Percentiles rank a stretch among this genome's conserved stretches.
These are phyloP conservation scores for Sarcoramphus papa DNA, from an alignment of 2,797 vertebrate species.

Conservation along the genomic window DNA sequence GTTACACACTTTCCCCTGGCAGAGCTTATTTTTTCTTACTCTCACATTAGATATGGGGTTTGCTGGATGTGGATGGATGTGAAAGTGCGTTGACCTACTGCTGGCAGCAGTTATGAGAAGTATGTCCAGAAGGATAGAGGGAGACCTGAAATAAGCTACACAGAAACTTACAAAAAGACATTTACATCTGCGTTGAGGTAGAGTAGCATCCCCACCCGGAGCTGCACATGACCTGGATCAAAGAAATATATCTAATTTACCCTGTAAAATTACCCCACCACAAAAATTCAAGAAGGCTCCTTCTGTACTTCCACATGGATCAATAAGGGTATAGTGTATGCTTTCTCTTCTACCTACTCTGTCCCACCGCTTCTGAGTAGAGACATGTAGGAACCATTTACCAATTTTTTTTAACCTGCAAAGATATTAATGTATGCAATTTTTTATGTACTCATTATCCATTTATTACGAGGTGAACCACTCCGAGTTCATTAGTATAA, in stretches of 20 bases:
- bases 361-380: background rate
- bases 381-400: conserved; percentile 33
- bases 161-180: background rate
- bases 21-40: background rate
- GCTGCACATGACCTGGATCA: background rate
- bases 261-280: background rate
- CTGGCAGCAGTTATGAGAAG: background rate
- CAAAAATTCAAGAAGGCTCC: background rate
- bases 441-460: conserved; percentile 32
- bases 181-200: background rate
- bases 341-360: background rate
- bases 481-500: background rate
- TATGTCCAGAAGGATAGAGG: background rate
- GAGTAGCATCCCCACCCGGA: background rate
- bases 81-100: background rate
- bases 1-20: background rate
- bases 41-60: background rate
- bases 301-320: background rate
- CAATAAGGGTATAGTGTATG: background rate
- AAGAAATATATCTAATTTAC: background rate
- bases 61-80: background rate
- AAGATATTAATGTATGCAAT: conserved; percentile 15
- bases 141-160: background rate
- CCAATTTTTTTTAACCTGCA: background rate
- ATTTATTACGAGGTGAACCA: conserved; percentile 26